Percentiles rank a stretch among this genome's conserved stretches.
These are phyloP conservation scores for Amazona guildingii DNA, from an alignment of 2,113 vertebrate species.

Conservation along the genomic window DNA sequence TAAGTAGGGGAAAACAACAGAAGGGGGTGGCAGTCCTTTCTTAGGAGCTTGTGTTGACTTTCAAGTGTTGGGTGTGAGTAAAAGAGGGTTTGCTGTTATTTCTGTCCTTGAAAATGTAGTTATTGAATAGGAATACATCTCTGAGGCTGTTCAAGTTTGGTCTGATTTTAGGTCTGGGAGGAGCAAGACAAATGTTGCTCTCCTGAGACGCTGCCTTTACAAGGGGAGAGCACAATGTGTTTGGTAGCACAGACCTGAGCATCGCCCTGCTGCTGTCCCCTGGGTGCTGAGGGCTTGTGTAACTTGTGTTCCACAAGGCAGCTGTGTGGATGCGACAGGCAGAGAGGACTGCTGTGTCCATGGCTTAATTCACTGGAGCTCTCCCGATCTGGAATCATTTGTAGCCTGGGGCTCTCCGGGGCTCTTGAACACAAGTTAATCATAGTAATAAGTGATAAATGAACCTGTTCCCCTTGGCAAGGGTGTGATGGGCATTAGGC, in stretches of 20 bases:
- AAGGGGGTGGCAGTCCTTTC: background rate
- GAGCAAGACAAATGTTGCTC: background rate
- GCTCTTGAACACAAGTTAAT: background rate
- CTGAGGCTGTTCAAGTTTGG: background rate
- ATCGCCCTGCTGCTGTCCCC: background rate
- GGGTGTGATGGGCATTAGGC: background rate
- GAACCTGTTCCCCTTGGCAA: background rate
- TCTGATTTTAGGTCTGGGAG: background rate
- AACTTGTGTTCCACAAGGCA: background rate
- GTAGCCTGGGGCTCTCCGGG: background rate
- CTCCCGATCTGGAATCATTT: background rate
- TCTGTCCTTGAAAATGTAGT: background rate
- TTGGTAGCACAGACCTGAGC: accelerated
- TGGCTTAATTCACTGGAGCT: background rate
- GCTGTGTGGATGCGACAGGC: accelerated
- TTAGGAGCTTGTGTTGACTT: background rate
- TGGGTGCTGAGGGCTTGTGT: background rate
- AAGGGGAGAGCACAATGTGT: background rate
- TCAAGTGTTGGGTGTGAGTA: background rate
- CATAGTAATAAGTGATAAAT: background rate
- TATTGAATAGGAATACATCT: background rate
- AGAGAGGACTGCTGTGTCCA: background rate
- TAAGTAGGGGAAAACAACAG: background rate
- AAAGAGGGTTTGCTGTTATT: background rate
- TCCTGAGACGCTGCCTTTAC: background rate